Evolutionary conservation across 1,140 invertebrate species (phyloP), one percentile per base, ranked within the genome.

Genomic region (Chymomyza costata): DNA sequence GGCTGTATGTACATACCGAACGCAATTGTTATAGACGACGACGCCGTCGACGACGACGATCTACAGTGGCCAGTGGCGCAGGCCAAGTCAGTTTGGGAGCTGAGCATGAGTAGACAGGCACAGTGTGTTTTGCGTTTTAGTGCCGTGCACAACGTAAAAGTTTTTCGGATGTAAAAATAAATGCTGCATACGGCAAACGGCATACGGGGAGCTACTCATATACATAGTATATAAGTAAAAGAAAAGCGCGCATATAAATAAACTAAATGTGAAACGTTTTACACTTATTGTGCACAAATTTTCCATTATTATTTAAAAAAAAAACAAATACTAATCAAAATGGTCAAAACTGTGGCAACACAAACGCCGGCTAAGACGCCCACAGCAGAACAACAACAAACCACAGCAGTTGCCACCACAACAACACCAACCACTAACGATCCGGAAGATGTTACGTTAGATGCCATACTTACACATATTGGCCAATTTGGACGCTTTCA

Each of bases 401-500:
- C n/a, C n/a, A n/a, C n/a, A n/a, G n/a, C n/a, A n/a, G n/a, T n/a
- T n/a, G n/a, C n/a, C n/a, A n/a, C n/a, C n/a, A n/a, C n/a, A n/a
- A n/a, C n/a, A n/a, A n/a, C 10, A 17, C 35, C 14, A 43, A 50
- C 53, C 0, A 1, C 13, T 19, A 28, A 43, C 14, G 68, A 82
- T 87, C 43, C 66, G 1, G 73, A 84, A 19, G 78, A 84, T 1
- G 49, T 68, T 6, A 73, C 69, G 2, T 52, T 84, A 2, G 82
- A 84, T 32, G 54, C 59, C 86, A 89, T 70, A 49, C 63, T 44
- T 60, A 87, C 46, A 60, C 88, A 58, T 66, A 86, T 53, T 84
- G 89, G 90, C 0, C 86, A 88, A 49, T 90, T 91, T 45, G 90
- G 90, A 10, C 74, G 73, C 44, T 91, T 88, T 74, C 90, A 91